Base-by-base conservation (phyloP, 2,113 vertebrate species). In the Coptodon rendalli region DNA sequence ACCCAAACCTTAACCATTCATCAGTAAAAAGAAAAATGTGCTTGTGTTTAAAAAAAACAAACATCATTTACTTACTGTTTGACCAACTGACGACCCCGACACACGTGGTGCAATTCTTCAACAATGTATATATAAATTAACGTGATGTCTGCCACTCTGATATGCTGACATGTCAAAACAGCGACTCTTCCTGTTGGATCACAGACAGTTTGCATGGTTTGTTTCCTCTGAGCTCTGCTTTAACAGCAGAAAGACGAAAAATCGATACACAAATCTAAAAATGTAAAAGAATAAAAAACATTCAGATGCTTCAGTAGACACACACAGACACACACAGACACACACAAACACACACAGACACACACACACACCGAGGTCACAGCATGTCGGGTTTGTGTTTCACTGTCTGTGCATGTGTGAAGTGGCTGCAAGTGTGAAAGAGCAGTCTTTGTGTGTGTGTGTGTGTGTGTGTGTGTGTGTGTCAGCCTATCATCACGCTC, bases 341-440 rank as follows among this genome's bases (percentile, higher is more conserved):
- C 3, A 52, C 12, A 52, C 1, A 52, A 6, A 52, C 17, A 52
- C 1, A 22, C 3, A 52, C 16, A 5, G 4, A 50, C 5, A 54
- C 2, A 54, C 22, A 54, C 52, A 73, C 9, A 76, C 83, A 16
- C 81, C 5, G 54, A 86, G 78, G 83, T 24, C 81, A 84, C 16
- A 45, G 48, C 59, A 11, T 80, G 36, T 50, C 31, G 9, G 29
- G 22, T 84, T 24, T 27, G 80, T 68, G 59, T 50, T 22, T 31
- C 29, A 52, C 59, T 52, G 12, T 78, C 29, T 16, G 14, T 86
- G 61, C 14, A 6, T 83, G 91, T 92, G 93, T 89, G 92, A 93
- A 94, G 87, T 52, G 91, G 57, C 78, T 88, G 78, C 6, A 29
- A 91, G 91, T 93, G 94, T 93, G 92, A 93, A 92, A 76, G 87